phyloP scores from a whole-genome alignment of 2,113 vertebrate genomes.

The Synchiropus splendidus region DNA sequence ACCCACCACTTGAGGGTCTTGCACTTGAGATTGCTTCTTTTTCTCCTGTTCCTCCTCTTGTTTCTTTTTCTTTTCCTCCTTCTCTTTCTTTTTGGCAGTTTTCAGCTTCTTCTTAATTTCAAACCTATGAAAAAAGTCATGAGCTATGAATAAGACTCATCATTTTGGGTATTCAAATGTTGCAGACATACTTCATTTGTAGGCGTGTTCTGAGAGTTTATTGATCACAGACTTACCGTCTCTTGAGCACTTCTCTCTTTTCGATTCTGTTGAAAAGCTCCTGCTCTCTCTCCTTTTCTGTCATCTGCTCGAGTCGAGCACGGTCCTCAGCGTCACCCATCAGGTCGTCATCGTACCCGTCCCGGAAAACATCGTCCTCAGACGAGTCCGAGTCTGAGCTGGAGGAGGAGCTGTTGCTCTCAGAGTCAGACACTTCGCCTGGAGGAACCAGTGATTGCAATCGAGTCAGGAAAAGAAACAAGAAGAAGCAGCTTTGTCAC shows the following conservation, averaged over 20 bases:
- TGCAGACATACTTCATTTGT: too few species aligned
- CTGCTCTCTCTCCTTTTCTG: constrained; percentile 94
- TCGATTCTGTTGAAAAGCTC: constrained; percentile 97
- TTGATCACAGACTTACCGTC: constrained; percentile 71
- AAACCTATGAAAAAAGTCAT: constrained; percentile 68
- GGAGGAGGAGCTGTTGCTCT: constrained; percentile 94
- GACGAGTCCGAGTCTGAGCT: constrained; percentile 95
- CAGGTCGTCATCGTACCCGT: constrained; percentile 93
- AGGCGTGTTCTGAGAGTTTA: too few species aligned
- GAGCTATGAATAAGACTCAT: too few species aligned
- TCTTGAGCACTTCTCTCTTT: constrained; percentile 95
- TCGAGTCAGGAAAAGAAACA: too few species aligned
- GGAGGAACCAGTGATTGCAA: constrained; percentile 1
- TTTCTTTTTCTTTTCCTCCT: constrained; percentile 97
- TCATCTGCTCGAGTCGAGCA: constrained; percentile 95
- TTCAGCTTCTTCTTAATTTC: constrained; percentile 99
- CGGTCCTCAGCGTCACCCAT: constrained; percentile 97
- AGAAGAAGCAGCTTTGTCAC: too few species aligned
- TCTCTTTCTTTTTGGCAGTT: constrained; percentile 96
- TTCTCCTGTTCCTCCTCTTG: constrained; percentile 96
- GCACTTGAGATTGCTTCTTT: constrained; percentile 89
- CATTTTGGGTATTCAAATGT: too few species aligned
- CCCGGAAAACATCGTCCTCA: constrained; percentile 93
- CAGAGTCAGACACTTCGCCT: constrained; percentile 97
- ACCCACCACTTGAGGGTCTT: constrained; percentile 85